Percentiles rank a stretch among this genome's conserved stretches.
Evolutionary conservation across 2,797 vertebrate species (phyloP).

Genomic region (Trachops cirrhosus): DNA sequence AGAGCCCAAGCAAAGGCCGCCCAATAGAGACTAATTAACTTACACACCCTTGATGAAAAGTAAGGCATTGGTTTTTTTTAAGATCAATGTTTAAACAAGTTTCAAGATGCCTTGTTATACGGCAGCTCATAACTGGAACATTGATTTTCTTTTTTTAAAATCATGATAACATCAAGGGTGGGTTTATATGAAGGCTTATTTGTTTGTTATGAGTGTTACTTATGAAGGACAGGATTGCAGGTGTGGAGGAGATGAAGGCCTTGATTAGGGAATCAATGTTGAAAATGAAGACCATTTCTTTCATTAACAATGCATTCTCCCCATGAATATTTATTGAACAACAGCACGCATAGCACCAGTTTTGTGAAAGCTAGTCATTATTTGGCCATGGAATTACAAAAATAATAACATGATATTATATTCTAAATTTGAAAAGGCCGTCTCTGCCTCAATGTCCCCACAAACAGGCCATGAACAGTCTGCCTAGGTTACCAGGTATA

Average conservation of each 20-base stretch:
- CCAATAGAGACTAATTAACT: neutral
- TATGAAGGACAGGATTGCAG: neutral
- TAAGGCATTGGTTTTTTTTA: neutral
- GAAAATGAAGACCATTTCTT: neutral
- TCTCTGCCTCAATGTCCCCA: neutral
- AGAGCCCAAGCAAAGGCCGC: neutral
- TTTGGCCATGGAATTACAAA: neutral
- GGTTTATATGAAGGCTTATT: neutral
- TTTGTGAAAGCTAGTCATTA: neutral
- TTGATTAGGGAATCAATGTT: constrained; percentile 21
- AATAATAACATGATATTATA: neutral
- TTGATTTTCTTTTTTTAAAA: neutral
- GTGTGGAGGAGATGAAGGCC: neutral
- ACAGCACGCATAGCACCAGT: neutral
- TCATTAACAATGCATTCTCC: constrained; percentile 7
- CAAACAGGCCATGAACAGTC: neutral
- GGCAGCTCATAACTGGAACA: neutral
- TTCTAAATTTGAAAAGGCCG: neutral
- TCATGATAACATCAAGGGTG: neutral
- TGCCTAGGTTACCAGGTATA: neutral
- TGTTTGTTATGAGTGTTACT: neutral
- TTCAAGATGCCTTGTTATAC: neutral
- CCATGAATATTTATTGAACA: constrained; percentile 15
- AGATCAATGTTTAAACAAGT: neutral
- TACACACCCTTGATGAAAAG: neutral